These are phyloP conservation scores for Lasioglossum leucozonium DNA, from an alignment of 2,888 invertebrate genomes.

Conservation along the genomic window DNA sequence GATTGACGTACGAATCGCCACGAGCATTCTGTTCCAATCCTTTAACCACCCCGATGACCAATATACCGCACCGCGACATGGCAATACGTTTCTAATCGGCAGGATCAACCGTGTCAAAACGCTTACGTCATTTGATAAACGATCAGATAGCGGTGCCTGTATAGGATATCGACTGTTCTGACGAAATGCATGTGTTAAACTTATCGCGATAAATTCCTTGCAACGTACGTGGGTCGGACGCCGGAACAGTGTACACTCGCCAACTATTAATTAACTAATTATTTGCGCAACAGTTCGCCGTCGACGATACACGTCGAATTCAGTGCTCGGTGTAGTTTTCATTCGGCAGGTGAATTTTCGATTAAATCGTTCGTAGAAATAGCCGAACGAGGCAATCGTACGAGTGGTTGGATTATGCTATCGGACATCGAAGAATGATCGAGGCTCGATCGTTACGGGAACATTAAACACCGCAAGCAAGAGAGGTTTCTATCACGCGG, in stretches of 20 bases:
- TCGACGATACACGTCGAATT: too few relatives aligned
- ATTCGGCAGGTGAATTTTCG: too few relatives aligned
- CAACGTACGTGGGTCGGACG: background rate
- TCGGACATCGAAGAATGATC: background rate
- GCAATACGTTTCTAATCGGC: constrained; percentile 46
- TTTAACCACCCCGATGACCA: constrained; percentile 47
- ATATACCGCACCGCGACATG: constrained; percentile 33
- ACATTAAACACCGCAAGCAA: background rate
- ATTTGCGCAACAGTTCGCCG: background rate
- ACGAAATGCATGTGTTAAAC: constrained; percentile 11
- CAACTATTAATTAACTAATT: background rate
- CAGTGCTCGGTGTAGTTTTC: too few relatives aligned
- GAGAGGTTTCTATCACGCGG: background rate
- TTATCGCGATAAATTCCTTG: background rate
- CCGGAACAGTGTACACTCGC: too few relatives aligned
- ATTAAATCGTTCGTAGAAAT: too few relatives aligned
- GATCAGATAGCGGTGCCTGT: constrained; percentile 11
- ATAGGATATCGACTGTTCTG: background rate
- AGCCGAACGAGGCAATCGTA: too few relatives aligned
- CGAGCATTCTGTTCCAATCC: constrained; percentile 54
- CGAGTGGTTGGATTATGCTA: too few relatives aligned
- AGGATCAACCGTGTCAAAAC: constrained; percentile 31
- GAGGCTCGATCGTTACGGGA: background rate
- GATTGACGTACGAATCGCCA: constrained; percentile 57
- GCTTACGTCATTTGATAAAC: constrained; percentile 14